phyloP scores from a whole-genome alignment of 2,113 vertebrate species.

The Saimiri boliviensis region DNA sequence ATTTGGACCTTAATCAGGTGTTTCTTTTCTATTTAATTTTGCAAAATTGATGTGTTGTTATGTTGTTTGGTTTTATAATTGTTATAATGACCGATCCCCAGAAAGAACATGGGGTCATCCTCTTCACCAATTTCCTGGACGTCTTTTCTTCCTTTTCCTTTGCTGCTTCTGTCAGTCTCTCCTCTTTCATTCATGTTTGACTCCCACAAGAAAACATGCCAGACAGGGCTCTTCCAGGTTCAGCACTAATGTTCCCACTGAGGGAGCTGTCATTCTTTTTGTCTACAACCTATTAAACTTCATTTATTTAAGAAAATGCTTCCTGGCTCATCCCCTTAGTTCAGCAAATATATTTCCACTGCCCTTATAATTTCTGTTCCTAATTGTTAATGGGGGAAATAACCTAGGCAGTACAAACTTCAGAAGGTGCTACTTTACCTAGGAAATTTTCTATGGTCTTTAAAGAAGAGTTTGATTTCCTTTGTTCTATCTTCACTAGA shows the following conservation, averaged over 20 bases:
- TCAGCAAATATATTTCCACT: constrained; percentile 25
- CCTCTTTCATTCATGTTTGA: background rate
- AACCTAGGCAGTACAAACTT: background rate
- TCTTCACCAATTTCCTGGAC: background rate
- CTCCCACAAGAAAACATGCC: background rate
- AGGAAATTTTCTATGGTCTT: background rate
- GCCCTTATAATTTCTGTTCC: constrained; percentile 33
- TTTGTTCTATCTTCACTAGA: background rate
- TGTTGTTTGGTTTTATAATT: background rate
- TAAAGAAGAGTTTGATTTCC: background rate
- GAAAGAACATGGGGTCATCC: background rate
- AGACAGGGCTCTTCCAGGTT: background rate
- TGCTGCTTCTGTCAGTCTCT: background rate
- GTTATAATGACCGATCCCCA: background rate
- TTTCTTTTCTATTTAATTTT: background rate
- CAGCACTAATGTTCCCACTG: background rate
- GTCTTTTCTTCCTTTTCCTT: background rate
- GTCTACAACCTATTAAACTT: constrained; percentile 42
- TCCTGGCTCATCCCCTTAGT: background rate
- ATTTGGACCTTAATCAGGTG: background rate
- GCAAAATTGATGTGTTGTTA: background rate
- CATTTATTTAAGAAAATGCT: constrained; percentile 13
- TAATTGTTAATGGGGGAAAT: constrained; percentile 3
- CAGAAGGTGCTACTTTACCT: background rate
- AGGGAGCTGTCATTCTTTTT: constrained; percentile 8